phyloP scores from a whole-genome alignment of 2,888 invertebrate species.

The Pemphredon lugubris region DNA sequence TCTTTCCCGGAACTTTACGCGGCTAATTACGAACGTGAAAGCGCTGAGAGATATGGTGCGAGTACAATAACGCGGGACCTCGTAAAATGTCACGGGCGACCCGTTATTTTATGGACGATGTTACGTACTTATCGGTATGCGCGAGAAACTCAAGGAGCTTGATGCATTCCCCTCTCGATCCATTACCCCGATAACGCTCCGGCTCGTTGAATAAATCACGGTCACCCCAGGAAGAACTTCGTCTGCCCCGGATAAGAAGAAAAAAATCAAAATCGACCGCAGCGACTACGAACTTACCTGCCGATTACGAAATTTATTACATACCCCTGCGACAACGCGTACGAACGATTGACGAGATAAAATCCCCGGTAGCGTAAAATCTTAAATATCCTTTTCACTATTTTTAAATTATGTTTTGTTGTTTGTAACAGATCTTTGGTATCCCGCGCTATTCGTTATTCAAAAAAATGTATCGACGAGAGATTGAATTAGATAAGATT shows the following conservation, averaged over 20 bases:
- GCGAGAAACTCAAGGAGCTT: background rate
- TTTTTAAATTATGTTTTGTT: too few relatives aligned
- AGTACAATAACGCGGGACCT: background rate
- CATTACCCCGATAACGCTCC: slow-evolving; percentile 1
- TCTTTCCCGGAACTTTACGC: background rate
- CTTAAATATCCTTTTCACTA: too few relatives aligned
- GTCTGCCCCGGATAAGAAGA: background rate
- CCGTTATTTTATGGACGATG: slow-evolving; percentile 10
- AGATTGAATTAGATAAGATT: too few relatives aligned
- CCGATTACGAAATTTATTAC: too few relatives aligned
- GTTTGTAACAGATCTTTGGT: too few relatives aligned
- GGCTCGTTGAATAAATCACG: slow-evolving; percentile 20
- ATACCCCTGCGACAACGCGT: too few relatives aligned
- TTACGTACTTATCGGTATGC: background rate
- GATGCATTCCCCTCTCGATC: slow-evolving; percentile 6
- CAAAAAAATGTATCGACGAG: too few relatives aligned
- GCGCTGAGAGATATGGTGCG: background rate
- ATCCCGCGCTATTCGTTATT: too few relatives aligned
- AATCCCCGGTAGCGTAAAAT: too few relatives aligned
- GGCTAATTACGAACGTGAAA: slow-evolving; percentile 4
- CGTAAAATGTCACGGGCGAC: slow-evolving; percentile 11
- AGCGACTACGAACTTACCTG: too few relatives aligned
- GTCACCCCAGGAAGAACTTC: background rate
- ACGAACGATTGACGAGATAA: too few relatives aligned
- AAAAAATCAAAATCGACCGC: background rate